Percentiles rank a stretch among this genome's conserved stretches.
These are phyloP conservation scores for Drosophila aldrichi DNA, from an alignment of 2,888 invertebrate genomes.

Conservation along the genomic window DNA sequence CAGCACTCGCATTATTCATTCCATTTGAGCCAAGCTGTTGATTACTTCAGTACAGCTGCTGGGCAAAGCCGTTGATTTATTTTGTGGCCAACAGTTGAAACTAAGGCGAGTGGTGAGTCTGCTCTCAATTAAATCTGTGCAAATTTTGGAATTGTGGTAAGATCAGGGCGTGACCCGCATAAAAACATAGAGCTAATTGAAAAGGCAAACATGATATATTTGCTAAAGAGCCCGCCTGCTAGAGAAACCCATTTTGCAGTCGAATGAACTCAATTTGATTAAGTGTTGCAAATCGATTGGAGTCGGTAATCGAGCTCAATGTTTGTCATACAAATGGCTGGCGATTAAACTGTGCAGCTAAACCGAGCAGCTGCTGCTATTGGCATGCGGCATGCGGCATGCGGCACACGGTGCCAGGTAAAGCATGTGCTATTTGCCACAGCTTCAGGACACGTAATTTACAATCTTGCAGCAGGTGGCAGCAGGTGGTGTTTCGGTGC, in stretches of 20 bases:
- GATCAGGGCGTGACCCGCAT: neutral
- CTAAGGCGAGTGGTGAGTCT: slow-evolving; percentile 8
- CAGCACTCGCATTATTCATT: slow-evolving; percentile 47
- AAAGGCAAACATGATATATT: neutral
- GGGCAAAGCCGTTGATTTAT: slow-evolving; percentile 45
- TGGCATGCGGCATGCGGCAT: slow-evolving; percentile 33
- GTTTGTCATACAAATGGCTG: slow-evolving; percentile 10
- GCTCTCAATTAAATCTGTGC: slow-evolving; percentile 25
- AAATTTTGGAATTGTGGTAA: neutral
- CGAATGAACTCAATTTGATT: neutral
- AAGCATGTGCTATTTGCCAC: slow-evolving; percentile 56
- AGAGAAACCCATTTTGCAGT: neutral
- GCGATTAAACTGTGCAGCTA: slow-evolving; percentile 18
- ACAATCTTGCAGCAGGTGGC: slow-evolving; percentile 76
- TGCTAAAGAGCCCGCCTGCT: neutral
- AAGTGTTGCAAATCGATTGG: slow-evolving; percentile 7
- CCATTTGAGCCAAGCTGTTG: slow-evolving; percentile 52
- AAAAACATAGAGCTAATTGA: neutral
- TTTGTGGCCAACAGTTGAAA: slow-evolving; percentile 26
- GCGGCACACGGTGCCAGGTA: slow-evolving; percentile 46
- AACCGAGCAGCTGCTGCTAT: slow-evolving; percentile 32
- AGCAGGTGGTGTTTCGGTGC: slow-evolving; percentile 52
- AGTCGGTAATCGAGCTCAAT: slow-evolving; percentile 25
- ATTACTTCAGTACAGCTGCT: slow-evolving; percentile 45
- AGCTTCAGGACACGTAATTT: slow-evolving; percentile 57